Evolutionary conservation across 2,888 invertebrate genomes (phyloP).

Genomic region (Hesperia comma): DNA sequence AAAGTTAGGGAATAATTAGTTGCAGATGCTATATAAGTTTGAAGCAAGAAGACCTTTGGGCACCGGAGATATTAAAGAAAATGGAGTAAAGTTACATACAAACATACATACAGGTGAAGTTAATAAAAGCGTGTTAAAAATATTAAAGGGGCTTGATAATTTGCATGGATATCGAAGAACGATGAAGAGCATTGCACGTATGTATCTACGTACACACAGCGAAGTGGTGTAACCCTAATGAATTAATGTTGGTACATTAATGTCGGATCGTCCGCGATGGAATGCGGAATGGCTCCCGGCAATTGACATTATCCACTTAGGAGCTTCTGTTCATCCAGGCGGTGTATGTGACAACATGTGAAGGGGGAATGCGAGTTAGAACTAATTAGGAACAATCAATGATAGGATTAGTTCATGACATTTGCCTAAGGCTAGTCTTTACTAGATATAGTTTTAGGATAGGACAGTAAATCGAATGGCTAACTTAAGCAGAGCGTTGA

Average conservation of each 20-base stretch:
- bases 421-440: neutral
- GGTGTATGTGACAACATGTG: constrained; percentile 48
- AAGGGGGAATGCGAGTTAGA: neutral
- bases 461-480: too few relatives aligned
- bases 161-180: neutral
- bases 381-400: neutral
- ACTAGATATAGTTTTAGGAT: too few relatives aligned
- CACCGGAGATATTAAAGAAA: too few relatives aligned
- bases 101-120: too few relatives aligned
- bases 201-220: constrained; percentile 38
- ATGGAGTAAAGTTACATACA: too few relatives aligned
- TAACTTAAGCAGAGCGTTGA: too few relatives aligned
- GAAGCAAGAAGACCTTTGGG: too few relatives aligned
- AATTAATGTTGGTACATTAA: constrained; percentile 71
- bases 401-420: neutral
- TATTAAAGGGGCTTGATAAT: too few relatives aligned
- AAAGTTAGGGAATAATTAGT: too few relatives aligned
- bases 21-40: too few relatives aligned
- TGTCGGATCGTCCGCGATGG: constrained; percentile 66
- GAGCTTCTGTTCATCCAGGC: constrained; percentile 64
- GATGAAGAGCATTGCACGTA: constrained; percentile 42
- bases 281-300: constrained; percentile 78
- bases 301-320: constrained; percentile 81
- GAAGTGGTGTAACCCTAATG: constrained; percentile 53
- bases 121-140: too few relatives aligned